These are phyloP conservation scores for Polypterus bichir DNA, from an alignment of 2,113 vertebrate species.

Conservation along the genomic window DNA sequence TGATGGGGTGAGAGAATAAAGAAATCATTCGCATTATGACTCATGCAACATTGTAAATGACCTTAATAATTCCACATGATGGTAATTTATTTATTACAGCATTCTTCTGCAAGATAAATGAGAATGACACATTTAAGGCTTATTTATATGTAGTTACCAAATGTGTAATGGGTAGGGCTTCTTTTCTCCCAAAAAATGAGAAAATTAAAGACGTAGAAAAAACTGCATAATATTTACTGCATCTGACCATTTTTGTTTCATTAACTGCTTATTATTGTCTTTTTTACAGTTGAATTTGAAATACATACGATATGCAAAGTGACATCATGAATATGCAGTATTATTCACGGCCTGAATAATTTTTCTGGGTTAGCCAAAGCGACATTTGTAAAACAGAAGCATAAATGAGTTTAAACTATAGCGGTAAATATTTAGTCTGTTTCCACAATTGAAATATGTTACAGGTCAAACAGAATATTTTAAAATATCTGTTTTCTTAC, in stretches of 20 bases:
- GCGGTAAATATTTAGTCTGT: slow-evolving; percentile 75
- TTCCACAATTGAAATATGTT: slow-evolving; percentile 38
- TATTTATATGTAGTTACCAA: slow-evolving; percentile 25
- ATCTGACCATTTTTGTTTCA: no score
- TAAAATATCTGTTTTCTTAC: slow-evolving; percentile 39
- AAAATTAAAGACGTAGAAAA: no score
- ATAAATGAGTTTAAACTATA: slow-evolving; percentile 68
- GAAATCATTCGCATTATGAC: slow-evolving; percentile 21
- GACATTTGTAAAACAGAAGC: slow-evolving; percentile 73
- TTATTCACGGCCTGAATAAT: slow-evolving; percentile 78
- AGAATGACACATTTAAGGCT: slow-evolving; percentile 13
- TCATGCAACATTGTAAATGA: slow-evolving; percentile 29
- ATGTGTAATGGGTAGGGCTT: slow-evolving; percentile 7
- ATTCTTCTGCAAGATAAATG: no score
- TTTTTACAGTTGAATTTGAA: slow-evolving; percentile 30
- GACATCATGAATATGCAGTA: slow-evolving; percentile 77
- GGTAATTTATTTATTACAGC: slow-evolving; percentile 31
- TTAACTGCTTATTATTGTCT: slow-evolving; percentile 17
- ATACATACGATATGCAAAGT: slow-evolving; percentile 66
- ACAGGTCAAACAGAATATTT: slow-evolving; percentile 34
- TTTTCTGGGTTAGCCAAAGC: slow-evolving; percentile 77
- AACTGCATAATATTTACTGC: no score
- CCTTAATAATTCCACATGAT: slow-evolving; percentile 36
- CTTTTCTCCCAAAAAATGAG: slow-evolving; percentile 25
- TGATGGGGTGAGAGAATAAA: slow-evolving; percentile 16